Evolutionary conservation across 2,888 invertebrate genomes (phyloP).

Genomic region (Drosophila suboccidentalis): DNA sequence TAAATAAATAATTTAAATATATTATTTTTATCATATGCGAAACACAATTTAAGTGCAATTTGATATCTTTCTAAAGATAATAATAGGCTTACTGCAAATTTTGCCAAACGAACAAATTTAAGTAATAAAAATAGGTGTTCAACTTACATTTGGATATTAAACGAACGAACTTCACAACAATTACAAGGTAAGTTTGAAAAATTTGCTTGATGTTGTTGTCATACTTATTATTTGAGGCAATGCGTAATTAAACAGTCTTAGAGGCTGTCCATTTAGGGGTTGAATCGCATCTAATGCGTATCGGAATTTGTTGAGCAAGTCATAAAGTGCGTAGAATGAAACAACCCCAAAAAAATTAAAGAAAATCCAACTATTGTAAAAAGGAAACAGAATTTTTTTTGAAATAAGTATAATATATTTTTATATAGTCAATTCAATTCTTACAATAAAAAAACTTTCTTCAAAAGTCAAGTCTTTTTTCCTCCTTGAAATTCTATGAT

Average conservation of each 20-base stretch:
- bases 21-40: constrained; percentile 32
- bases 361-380: not conserved
- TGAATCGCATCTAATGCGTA: constrained; percentile 31
- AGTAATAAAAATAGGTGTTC: constrained; percentile 1
- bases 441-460: not conserved
- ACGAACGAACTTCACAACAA: constrained; percentile 25
- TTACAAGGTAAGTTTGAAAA: constrained; percentile 49
- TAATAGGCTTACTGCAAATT: constrained; percentile 18
- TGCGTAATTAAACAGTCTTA: constrained; percentile 28
- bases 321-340: constrained; percentile 32
- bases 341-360: not conserved
- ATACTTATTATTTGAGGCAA: constrained; percentile 13
- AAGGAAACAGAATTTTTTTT: not conserved
- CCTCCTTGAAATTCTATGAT: too few relatives aligned
- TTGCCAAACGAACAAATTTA: constrained; percentile 33
- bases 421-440: not conserved
- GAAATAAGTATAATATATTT: too few relatives aligned
- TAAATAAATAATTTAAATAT: constrained; percentile 41
- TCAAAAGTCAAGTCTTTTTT: not conserved
- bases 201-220: not conserved
- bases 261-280: constrained; percentile 20
- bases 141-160: constrained; percentile 49
- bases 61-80: constrained; percentile 27
- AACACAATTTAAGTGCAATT: constrained; percentile 46
- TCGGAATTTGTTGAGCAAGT: constrained; percentile 27